Evolutionary conservation across 2,888 invertebrate species (phyloP), one percentile per base, ranked within the genome.

Genomic region (Dasypolia templi): DNA sequence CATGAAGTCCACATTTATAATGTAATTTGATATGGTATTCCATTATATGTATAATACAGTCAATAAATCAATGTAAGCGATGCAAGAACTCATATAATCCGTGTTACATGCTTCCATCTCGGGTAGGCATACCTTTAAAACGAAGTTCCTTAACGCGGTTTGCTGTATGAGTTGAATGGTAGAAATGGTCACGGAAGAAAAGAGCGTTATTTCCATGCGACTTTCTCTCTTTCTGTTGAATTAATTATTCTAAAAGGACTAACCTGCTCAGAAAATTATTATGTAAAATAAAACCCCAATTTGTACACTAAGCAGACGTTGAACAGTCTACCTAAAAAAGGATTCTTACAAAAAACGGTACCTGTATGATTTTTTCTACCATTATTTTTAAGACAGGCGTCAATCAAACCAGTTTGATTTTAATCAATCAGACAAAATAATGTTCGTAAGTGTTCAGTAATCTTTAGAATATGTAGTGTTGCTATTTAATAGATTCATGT

Each of bases 21-120:
- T 51, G 67, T 79, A 56, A 68, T 72, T 68, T 68, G 49, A 72
- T 72, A 61, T 39, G 56, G 17, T 44, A 51, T 49, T 61, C 32
- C 17, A 26, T n/a, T n/a, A n/a, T n/a, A n/a, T 71, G 51, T 19
- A 14, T 42, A 51, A 79, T 56, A 32, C 12, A 65, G 55, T 61
- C 32, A 22, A 61, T 68, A 62, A 67, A 68, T 67, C 29, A 71
- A 59, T 59, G 53, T 53, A 53, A 63, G 19, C 29, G 46, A 70
- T 65, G 17, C 11, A 5, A 26, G n/a, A 59, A 53, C 58, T 75
- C 9, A 46, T 42, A 32, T 32, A 55, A 56, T 62, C 26, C 46
- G 19, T 26, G 22, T 55, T 29, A 29, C 53, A 29, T 62, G 29
- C 17, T 19, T 46, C 22, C 32, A 49, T 44, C 35, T 56, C 32